A percentile compares a stretch with the other conserved stretches of the same genome.
These are phyloP conservation scores for Acrossocheilus fasciatus DNA, from an alignment of 2,797 vertebrate genomes.

Conservation along the genomic window DNA sequence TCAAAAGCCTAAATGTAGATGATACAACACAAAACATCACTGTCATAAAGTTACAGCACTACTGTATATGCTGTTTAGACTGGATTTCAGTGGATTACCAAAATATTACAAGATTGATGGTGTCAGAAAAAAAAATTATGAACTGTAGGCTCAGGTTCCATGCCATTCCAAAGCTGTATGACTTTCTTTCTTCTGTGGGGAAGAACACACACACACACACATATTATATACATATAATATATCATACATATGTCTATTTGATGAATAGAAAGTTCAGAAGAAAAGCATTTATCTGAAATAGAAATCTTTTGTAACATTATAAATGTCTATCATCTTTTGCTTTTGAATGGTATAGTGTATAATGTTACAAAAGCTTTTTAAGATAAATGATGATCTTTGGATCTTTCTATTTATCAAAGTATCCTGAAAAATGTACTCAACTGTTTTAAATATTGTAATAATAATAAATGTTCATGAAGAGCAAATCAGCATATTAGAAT, in stretches of 20 bases:
- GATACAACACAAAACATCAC: constrained; percentile 17
- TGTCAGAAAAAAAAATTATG: neutral
- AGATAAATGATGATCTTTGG: neutral
- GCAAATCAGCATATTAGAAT: too few relatives aligned
- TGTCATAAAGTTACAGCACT: neutral
- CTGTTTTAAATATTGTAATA: neutral
- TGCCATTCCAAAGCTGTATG: neutral
- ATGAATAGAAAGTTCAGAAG: neutral
- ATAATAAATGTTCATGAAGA: too few relatives aligned
- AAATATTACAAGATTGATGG: constrained; percentile 18
- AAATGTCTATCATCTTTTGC: neutral
- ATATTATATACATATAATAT: neutral
- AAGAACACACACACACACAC: neutral
- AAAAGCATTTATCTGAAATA: neutral
- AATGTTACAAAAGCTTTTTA: neutral
- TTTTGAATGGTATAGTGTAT: neutral
- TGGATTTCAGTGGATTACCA: constrained; percentile 29
- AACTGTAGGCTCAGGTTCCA: neutral
- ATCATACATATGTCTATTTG: neutral
- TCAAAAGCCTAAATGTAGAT: constrained; percentile 22
- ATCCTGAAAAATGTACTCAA: too few relatives aligned
- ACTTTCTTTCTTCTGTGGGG: neutral
- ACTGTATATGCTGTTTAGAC: constrained; percentile 13
- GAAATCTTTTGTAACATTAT: neutral
- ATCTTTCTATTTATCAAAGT: neutral